Base-by-base conservation (phyloP, 2,113 vertebrate genomes). In the Melospiza georgiana region DNA sequence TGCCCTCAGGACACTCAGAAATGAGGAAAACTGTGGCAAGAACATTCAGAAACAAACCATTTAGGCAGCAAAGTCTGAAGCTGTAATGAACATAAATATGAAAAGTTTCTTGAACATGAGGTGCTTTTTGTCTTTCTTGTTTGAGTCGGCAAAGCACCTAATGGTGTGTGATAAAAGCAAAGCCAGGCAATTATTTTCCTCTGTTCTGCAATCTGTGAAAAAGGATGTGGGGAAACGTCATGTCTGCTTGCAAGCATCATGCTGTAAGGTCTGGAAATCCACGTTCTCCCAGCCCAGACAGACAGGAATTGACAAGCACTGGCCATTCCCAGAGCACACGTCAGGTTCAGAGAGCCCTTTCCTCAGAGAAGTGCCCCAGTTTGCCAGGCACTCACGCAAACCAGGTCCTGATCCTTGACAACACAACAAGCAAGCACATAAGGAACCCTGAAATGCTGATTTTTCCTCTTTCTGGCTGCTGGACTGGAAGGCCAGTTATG, bases 291-390 rank as follows among this genome's bases (percentile, higher is more conserved):
- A 77, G 87, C 22, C 74, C 91, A 91, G 87, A 85, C 90, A 87
- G 95, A 89, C 89, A 25, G 21, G 95, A 87, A 87, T 63, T 84
- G 92, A 89, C 95, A 95, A 77, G 94, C 94, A 89, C 75, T 93
- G 84, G 85, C 89, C 83, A 58, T 84, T 88, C 76, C 86, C 58
- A 39, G 65, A 72, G 79, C 57, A 75, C 82, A 57, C 0, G 12
- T 90, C 92, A 90, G 63, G 44, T 94, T 79, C 79, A 59, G 75
- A 78, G 65, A 46, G 72, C 68, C 52, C 65, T 94, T 52, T 95
- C 48, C 69, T 52, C 68, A n/a, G 76, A 86, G 55, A 88, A 94
- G 76, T 74, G 88, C 49, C 76, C 69, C 86, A 49, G 80, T 84
- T 92, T 78, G 37, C 52, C 80, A 49, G 4, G 58, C 24, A 65